Conservation (phyloP, 2,888 invertebrate genomes). For the Acleris cristana region DNA sequence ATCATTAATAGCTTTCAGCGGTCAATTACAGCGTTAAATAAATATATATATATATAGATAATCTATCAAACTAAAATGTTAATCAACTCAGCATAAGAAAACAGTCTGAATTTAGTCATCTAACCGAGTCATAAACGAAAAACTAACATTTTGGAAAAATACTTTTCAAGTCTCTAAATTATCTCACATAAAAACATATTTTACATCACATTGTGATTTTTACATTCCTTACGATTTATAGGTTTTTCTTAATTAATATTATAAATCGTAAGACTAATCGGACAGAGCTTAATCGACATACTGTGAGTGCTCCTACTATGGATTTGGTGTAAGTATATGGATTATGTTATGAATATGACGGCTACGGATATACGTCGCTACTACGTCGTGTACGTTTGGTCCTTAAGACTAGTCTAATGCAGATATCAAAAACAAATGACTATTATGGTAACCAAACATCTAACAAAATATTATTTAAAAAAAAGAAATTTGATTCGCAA, state of each 20-base stretch:
- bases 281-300: constrained; percentile 52
- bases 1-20: constrained; percentile 49
- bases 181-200: constrained; percentile 78
- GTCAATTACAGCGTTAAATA: constrained; percentile 54
- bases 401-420: constrained; percentile 77
- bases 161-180: constrained; percentile 80
- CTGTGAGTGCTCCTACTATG: constrained; percentile 52
- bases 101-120: constrained; percentile 61
- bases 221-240: constrained; percentile 66
- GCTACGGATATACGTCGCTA: constrained; percentile 34
- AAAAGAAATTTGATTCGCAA: constrained; percentile 58
- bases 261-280: constrained; percentile 42
- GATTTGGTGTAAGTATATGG: constrained; percentile 44
- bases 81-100: constrained; percentile 71
- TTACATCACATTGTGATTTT: constrained; percentile 80
- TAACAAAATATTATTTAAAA: constrained; percentile 56
- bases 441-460: constrained; percentile 75
- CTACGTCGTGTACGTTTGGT: constrained; percentile 60
- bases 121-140: constrained; percentile 76
- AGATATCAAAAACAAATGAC: constrained; percentile 67
- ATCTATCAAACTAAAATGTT: constrained; percentile 65
- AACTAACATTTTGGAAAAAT: constrained; percentile 80
- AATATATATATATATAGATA: constrained; percentile 57
- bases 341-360: constrained; percentile 23
- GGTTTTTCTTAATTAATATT: constrained; percentile 42